Conservation (phyloP, 1,140 invertebrate genomes). For the Delia radicum region DNA sequence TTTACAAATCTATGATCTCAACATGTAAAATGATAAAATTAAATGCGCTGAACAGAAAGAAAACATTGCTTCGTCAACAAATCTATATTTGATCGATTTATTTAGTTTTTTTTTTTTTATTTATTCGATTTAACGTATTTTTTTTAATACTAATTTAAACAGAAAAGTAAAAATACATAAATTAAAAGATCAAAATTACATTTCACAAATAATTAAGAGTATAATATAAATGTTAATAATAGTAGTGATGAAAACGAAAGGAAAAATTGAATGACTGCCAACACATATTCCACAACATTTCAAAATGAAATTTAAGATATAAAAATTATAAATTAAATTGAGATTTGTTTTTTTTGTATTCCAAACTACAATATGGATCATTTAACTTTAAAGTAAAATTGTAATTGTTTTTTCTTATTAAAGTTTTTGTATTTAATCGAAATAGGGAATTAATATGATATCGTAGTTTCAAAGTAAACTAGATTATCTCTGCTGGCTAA, state of each 20-base stretch:
- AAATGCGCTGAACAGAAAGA: no score
- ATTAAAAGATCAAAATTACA: not conserved
- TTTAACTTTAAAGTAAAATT: no score
- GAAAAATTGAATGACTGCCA: not conserved
- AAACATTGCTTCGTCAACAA: not conserved
- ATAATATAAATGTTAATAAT: not conserved
- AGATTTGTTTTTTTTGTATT: no score
- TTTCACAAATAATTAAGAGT: not conserved
- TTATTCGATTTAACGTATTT: constrained; percentile 16
- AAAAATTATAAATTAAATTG: no score
- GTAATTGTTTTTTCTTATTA: no score
- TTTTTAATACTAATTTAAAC: constrained; percentile 15
- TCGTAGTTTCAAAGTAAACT: no score
- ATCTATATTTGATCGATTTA: not conserved
- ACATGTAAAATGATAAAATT: not conserved
- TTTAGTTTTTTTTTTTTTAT: not conserved
- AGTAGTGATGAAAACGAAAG: not conserved
- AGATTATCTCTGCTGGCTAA: no score
- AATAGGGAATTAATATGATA: no score
- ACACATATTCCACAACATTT: constrained; percentile 8
- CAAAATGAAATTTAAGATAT: no score
- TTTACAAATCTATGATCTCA: not conserved
- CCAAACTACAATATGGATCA: no score
- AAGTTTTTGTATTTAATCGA: no score
- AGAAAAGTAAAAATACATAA: constrained; percentile 6